Base-by-base conservation (phyloP, 2,797 vertebrate species). In the Heteromormyrus szaboi region DNA sequence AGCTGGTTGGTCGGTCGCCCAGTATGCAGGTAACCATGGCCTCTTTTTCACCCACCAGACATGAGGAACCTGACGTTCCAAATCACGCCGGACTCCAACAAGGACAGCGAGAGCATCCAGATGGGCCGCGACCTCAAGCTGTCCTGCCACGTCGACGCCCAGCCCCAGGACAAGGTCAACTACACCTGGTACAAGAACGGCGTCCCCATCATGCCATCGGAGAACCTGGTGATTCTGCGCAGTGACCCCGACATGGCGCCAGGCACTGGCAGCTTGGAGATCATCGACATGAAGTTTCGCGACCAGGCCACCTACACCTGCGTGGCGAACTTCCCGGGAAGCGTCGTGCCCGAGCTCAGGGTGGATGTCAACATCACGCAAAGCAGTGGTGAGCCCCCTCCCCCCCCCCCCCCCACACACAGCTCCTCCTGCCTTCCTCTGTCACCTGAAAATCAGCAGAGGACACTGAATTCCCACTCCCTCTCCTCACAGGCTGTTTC, bases 101-200 rank as follows among this genome's bases (percentile, higher is more conserved):
- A 99, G 93, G 98, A 99, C 93, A 97, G 98, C 0, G 98, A 99
- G 94, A 98, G 95, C 93, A 98, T 99, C 93, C 98, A 99, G 92
- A 96, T 99, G 95, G 97, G 97, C 56, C 97, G 98, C 48, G 98
- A 99, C 93, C 97, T 99, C 95, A 99, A 99, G 94, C 95, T 99
- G 29, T 99, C 98, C 0, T 99, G 98, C 91, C 98, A 99, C 0
- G 98, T 98, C 8, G 98, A 99, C 19, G 98, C 98, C 7, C 97
- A 97, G 33, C 98, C 98, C 0, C 98, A 98, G 93, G 98, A 99
- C 95, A 99, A 99, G 93, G 97, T 99, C 92, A 96, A 97, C 93
- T 99, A 99, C 92, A 97, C 96, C 87, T 99, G 98, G 98, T 99
- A 96, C 95, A 99, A 99, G 95, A 99, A 99, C 0, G 96, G 96